Percentiles rank a stretch among this genome's conserved stretches.
These are phyloP conservation scores for Colinus virginianus DNA, from an alignment of 2,113 vertebrate genomes.

Conservation along the genomic window DNA sequence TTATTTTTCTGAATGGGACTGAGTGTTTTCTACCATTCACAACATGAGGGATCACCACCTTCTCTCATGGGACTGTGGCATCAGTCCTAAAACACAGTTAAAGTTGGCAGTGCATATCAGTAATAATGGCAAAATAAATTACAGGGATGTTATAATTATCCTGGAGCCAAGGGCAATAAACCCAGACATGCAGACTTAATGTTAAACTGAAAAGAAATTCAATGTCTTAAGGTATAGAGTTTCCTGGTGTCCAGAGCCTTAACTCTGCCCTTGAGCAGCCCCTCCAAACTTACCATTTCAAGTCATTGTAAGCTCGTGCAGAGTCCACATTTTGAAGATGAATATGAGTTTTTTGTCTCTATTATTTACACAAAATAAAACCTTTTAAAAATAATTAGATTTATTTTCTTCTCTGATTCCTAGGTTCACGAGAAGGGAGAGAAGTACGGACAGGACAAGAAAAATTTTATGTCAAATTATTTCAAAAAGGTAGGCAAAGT, in stretches of 20 bases:
- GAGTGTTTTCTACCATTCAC: not conserved
- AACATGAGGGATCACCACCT: not conserved
- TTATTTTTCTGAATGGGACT: conserved; percentile 9
- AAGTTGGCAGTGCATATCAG: not conserved
- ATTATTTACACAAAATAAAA: not conserved
- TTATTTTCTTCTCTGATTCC: not conserved
- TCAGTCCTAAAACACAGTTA: not conserved
- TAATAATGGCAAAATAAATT: conserved; percentile 56
- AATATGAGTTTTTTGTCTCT: not conserved
- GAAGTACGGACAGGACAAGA: not conserved
- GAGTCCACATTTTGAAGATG: not conserved
- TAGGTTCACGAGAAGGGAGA: not conserved
- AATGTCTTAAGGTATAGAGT: not conserved
- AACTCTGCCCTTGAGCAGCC: not conserved
- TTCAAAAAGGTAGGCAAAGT: not conserved
- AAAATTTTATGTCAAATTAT: not conserved
- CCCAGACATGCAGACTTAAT: not conserved
- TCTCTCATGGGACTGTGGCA: not conserved
- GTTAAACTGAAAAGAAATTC: conserved; percentile 28
- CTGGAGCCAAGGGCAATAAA: conserved; percentile 53
- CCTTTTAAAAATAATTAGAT: not conserved
- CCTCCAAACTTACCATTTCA: not conserved
- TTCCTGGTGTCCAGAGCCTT: not conserved
- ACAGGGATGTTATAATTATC: conserved; percentile 1
- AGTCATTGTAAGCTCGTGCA: not conserved